phyloP scores from a whole-genome alignment of 2,113 vertebrate species.

The Chelonoidis abingdonii region DNA sequence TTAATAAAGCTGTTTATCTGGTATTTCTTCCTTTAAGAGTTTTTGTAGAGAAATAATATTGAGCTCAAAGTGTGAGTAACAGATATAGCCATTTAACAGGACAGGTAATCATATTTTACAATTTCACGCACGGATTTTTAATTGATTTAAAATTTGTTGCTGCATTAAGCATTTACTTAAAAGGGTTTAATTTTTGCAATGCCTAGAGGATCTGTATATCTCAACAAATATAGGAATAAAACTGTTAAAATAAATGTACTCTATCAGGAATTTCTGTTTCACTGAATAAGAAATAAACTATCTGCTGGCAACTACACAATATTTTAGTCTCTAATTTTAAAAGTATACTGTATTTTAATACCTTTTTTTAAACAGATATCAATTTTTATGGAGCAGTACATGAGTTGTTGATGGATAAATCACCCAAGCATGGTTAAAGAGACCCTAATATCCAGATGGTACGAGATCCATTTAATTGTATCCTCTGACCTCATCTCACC shows the following conservation, averaged over 20 bases:
- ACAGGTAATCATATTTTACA: neutral
- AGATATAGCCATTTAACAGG: conserved; percentile 23
- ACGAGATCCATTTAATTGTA: conserved; percentile 96
- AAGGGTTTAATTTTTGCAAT: conserved; percentile 15
- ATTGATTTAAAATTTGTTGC: conserved; percentile 47
- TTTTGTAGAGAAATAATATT: neutral
- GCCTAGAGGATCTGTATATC: neutral
- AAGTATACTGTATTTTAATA: conserved; percentile 94
- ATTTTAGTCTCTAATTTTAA: conserved; percentile 94
- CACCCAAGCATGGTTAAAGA: conserved; percentile 99
- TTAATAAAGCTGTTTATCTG: neutral
- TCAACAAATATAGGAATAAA: no score
- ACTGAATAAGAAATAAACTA: conserved; percentile 87
- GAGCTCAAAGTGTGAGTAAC: neutral
- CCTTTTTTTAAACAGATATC: conserved; percentile 91
- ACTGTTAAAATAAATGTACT: no score
- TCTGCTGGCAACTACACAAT: conserved; percentile 86
- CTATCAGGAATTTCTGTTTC: conserved; percentile 75
- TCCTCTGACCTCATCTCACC: conserved; percentile 97
- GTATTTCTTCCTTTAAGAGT: conserved; percentile 20
- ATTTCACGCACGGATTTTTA: neutral
- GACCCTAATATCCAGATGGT: conserved; percentile 94
- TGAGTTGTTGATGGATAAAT: conserved; percentile 98
- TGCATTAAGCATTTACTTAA: neutral
- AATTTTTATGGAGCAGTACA: conserved; percentile 98